A percentile compares a stretch with the other conserved stretches of the same genome.
Conservation (phyloP, 1,140 invertebrate genomes). For the Hylyphantes graminicola region DNA sequence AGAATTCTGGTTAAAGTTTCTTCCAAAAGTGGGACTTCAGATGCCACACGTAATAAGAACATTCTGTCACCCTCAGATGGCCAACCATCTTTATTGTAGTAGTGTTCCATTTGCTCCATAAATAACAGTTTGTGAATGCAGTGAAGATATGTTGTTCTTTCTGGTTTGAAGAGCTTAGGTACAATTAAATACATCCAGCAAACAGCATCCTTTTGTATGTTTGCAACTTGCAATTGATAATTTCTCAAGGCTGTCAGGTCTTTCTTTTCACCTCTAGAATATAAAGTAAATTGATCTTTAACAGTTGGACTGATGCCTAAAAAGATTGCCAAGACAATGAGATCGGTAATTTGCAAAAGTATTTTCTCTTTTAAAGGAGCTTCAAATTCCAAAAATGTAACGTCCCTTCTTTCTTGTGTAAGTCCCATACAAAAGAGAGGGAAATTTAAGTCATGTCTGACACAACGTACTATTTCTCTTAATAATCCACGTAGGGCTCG, state of each 20-base stretch:
- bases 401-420: slow-evolving; percentile 73
- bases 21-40: slow-evolving; percentile 87
- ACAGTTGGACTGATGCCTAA: slow-evolving; percentile 81
- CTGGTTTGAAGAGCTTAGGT: slow-evolving; percentile 77
- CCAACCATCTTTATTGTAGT: slow-evolving; percentile 94
- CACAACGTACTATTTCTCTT: slow-evolving; percentile 87
- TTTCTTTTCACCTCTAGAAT: slow-evolving; percentile 75
- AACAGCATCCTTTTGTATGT: slow-evolving; percentile 83
- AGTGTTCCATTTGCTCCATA: slow-evolving; percentile 85
- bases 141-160: slow-evolving; percentile 79
- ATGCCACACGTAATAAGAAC: slow-evolving; percentile 82
- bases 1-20: slow-evolving; percentile 84
- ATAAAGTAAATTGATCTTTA: slow-evolving; percentile 75
- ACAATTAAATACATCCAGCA: slow-evolving; percentile 88
- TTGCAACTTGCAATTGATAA: slow-evolving; percentile 78
- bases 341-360: slow-evolving; percentile 84
- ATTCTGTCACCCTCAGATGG: slow-evolving; percentile 85
- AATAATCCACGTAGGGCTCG: slow-evolving; percentile 84
- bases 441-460: slow-evolving; percentile 82
- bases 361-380: slow-evolving; percentile 76
- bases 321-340: slow-evolving; percentile 87
- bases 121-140: slow-evolving; percentile 87
- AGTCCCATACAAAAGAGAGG: slow-evolving; percentile 77
- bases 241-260: slow-evolving; percentile 70
- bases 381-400: slow-evolving; percentile 68